phyloP scores from a whole-genome alignment of 2,113 vertebrate genomes.

The Ginglymostoma cirratum region DNA sequence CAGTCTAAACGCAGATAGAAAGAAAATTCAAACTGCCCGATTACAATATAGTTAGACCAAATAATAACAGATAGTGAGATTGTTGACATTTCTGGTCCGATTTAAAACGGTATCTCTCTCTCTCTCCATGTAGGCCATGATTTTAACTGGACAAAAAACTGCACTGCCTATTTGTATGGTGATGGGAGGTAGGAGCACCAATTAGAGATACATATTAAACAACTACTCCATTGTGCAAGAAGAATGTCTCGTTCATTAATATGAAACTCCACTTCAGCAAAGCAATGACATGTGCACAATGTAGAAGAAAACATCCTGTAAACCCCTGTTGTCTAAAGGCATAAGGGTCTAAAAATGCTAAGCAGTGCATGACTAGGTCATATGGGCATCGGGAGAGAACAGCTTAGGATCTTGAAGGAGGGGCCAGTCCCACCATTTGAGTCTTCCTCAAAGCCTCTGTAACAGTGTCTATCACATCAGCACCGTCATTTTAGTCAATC shows the following conservation, averaged over 20 bases:
- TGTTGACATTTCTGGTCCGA: not conserved
- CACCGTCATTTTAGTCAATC: too few relatives aligned
- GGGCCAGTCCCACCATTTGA: too few relatives aligned
- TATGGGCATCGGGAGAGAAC: too few relatives aligned
- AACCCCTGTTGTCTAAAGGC: too few relatives aligned
- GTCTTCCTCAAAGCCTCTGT: too few relatives aligned
- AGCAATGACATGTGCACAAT: not conserved
- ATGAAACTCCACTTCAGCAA: not conserved
- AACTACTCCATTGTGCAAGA: not conserved
- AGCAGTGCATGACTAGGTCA: too few relatives aligned
- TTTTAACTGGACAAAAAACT: not conserved
- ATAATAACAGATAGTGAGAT: not conserved
- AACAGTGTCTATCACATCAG: too few relatives aligned
- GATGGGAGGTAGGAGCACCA: not conserved
- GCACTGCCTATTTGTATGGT: not conserved
- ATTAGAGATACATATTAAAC: not conserved
- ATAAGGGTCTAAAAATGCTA: too few relatives aligned
- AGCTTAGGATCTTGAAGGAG: too few relatives aligned
- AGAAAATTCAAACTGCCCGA: not conserved
- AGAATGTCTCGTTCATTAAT: not conserved
- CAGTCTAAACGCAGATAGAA: not conserved
- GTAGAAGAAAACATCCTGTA: not conserved
- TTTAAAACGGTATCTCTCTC: too few relatives aligned
- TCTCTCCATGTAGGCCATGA: too few relatives aligned
- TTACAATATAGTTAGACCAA: too few relatives aligned